Evolutionary conservation across 2,797 vertebrate species (phyloP).

Genomic region (Lagodon rhomboides): DNA sequence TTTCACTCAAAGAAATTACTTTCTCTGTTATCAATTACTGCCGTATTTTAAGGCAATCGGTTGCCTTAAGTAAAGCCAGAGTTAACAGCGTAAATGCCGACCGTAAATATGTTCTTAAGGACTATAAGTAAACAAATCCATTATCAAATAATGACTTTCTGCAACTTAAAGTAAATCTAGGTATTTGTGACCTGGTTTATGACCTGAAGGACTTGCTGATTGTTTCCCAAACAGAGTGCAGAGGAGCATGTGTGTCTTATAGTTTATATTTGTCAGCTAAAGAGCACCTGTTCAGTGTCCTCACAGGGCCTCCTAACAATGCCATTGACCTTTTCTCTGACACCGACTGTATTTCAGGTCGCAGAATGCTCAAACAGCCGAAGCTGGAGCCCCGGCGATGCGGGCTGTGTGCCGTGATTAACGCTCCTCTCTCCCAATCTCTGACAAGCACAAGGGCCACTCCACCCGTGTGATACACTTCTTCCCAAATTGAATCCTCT

Average conservation of each 20-base stretch:
- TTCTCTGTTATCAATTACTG: neutral
- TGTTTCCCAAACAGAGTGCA: conserved; percentile 18
- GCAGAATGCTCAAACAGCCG: conserved; percentile 58
- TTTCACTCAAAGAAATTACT: neutral
- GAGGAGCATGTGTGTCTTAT: conserved; percentile 23
- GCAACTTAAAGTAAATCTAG: neutral
- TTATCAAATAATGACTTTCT: neutral
- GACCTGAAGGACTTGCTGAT: conserved; percentile 27
- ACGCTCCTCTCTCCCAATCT: conserved; percentile 78
- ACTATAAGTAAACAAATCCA: neutral
- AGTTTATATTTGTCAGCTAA: conserved; percentile 64
- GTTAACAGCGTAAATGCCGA: neutral
- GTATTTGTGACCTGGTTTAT: conserved; percentile 15
- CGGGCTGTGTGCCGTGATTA: conserved; percentile 71
- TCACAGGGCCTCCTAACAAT: conserved; percentile 65
- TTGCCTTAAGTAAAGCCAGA: neutral
- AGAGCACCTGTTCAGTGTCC: conserved; percentile 59
- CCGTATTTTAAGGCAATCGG: neutral
- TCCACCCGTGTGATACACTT: conserved; percentile 79
- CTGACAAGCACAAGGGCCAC: conserved; percentile 83
- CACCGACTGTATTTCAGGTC: conserved; percentile 77
- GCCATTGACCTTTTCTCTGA: conserved; percentile 80
- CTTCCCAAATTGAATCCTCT: conserved; percentile 83
- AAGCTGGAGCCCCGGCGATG: conserved; percentile 60
- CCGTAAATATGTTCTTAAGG: neutral